A percentile compares a stretch with the other conserved stretches of the same genome.
These are phyloP conservation scores for Euplexia lucipara DNA, from an alignment of 2,888 invertebrate species.

Conservation along the genomic window DNA sequence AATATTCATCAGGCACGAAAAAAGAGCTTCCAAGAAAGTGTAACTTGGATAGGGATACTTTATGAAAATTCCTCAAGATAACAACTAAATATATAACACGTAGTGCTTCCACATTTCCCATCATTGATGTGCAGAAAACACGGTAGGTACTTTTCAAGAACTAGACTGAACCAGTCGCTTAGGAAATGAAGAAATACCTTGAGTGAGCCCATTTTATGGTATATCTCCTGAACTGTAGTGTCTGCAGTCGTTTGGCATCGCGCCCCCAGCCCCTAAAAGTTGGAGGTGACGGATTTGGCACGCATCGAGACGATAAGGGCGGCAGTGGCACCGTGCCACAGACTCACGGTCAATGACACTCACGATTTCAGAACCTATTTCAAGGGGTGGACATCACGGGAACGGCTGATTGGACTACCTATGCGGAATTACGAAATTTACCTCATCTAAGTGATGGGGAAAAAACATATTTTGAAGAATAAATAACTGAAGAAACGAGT, in stretches of 20 bases:
- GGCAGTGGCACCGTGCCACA: slow-evolving; percentile 65
- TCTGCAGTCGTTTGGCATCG: slow-evolving; percentile 38
- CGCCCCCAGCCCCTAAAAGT: slow-evolving; percentile 38
- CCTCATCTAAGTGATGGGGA: background rate
- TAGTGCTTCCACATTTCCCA: no score
- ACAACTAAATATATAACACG: no score
- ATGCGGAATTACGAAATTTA: slow-evolving; percentile 15
- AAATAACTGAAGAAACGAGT: background rate
- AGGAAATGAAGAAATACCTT: slow-evolving; percentile 6
- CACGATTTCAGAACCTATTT: slow-evolving; percentile 59
- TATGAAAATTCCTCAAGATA: no score
- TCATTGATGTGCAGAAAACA: background rate
- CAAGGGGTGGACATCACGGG: slow-evolving; percentile 40
- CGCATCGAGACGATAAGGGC: slow-evolving; percentile 53
- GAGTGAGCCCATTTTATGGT: slow-evolving; percentile 16
- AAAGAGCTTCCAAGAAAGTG: background rate
- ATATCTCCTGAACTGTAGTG: slow-evolving; percentile 28
- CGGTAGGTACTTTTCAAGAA: background rate
- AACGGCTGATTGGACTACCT: slow-evolving; percentile 28
- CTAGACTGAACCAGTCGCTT: background rate
- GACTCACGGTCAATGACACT: slow-evolving; percentile 74
- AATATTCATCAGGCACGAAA: background rate
- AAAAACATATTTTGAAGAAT: background rate
- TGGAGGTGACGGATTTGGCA: slow-evolving; percentile 63
- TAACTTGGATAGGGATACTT: no score